These are phyloP conservation scores for Caradrina clavipalpis DNA, from an alignment of 2,888 invertebrate species.

Conservation along the genomic window DNA sequence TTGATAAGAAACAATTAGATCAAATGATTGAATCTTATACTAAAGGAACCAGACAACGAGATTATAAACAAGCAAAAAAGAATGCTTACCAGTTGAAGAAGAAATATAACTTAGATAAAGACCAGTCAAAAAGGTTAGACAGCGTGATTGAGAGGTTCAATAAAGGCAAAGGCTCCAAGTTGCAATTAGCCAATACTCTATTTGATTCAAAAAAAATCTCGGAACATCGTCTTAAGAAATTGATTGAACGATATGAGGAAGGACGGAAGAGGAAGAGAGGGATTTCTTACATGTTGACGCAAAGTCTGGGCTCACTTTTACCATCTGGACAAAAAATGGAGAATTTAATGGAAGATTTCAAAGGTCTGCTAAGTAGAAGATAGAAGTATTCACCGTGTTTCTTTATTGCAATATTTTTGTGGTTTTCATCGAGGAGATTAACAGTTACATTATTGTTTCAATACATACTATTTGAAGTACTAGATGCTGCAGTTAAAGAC, in stretches of 20 bases:
- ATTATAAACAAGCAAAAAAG: conserved; percentile 34
- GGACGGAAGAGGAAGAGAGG: conserved; percentile 31
- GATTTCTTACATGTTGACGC: conserved; percentile 41
- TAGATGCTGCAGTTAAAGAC: too few relatives aligned
- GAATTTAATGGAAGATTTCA: conserved; percentile 16
- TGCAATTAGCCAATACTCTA: conserved; percentile 19
- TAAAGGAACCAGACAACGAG: conserved; percentile 43
- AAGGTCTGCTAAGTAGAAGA: too few relatives aligned
- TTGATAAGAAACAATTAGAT: conserved; percentile 62
- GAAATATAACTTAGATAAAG: conserved; percentile 37
- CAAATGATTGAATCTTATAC: conserved; percentile 65
- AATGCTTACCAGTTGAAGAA: conserved; percentile 40
- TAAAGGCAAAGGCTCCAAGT: conserved; percentile 38
- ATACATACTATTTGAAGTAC: not conserved
- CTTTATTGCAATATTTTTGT: too few relatives aligned
- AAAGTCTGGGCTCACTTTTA: conserved; percentile 38
- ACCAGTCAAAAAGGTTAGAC: conserved; percentile 29
- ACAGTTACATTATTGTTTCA: not conserved
- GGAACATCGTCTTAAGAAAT: conserved; percentile 35
- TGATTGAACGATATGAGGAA: conserved; percentile 43
- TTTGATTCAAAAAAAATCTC: conserved; percentile 50
- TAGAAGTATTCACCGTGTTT: too few relatives aligned
- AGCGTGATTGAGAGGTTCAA: conserved; percentile 30
- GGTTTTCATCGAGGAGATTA: not conserved
- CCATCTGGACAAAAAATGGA: conserved; percentile 33